phyloP scores from a whole-genome alignment of 1,140 invertebrate species.

The Homalodisca vitripennis region DNA sequence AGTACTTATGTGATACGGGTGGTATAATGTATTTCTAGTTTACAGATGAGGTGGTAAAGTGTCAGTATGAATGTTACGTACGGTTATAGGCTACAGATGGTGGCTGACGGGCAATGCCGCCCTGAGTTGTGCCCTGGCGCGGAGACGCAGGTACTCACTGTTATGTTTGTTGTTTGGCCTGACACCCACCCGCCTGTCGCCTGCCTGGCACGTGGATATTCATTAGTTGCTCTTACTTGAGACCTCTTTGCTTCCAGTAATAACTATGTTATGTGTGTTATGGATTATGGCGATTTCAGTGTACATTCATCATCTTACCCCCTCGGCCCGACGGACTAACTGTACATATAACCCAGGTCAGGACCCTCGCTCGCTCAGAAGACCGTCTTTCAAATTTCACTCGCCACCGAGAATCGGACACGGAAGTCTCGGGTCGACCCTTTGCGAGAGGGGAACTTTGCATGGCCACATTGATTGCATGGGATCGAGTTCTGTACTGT shows the following conservation, averaged over 20 bases:
- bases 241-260: conserved; percentile 7
- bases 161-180: conserved; percentile 25
- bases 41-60: not conserved
- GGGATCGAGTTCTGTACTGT: conserved; percentile 7
- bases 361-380: not conserved
- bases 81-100: conserved; percentile 25
- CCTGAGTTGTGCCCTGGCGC: conserved; percentile 6
- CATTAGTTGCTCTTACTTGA: not conserved
- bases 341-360: conserved; percentile 4
- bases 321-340: too few species aligned
- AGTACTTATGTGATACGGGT: too few species aligned
- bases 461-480: conserved; percentile 15
- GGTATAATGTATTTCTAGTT: too few species aligned
- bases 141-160: conserved; percentile 19
- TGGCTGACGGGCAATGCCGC: conserved; percentile 20
- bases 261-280: conserved; percentile 18
- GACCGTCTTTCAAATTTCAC: not conserved
- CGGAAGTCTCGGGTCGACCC: not conserved
- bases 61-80: too few species aligned
- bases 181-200: too few species aligned
- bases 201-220: conserved; percentile 8
- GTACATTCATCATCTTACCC: not conserved
- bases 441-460: conserved; percentile 8
- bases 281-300: conserved; percentile 15
- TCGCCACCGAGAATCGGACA: not conserved